Percentiles rank a stretch among this genome's conserved stretches.
These are phyloP conservation scores for Diarsia brunnea DNA, from an alignment of 2,888 invertebrate genomes.

Conservation along the genomic window DNA sequence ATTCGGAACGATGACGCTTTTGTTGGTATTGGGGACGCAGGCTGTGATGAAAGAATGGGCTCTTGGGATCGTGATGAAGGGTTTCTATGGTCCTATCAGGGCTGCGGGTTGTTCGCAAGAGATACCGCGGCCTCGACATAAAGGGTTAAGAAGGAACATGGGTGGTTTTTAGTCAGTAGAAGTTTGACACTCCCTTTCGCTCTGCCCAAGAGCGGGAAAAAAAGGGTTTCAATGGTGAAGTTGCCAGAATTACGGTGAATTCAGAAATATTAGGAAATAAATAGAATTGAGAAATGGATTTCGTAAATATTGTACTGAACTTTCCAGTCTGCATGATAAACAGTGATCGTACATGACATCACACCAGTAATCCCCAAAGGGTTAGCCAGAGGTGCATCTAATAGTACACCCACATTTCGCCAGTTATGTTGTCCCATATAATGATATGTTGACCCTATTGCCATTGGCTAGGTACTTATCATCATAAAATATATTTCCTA, in stretches of 20 bases:
- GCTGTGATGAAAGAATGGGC: conserved; percentile 38
- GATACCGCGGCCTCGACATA: too few relatives aligned
- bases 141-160: too few relatives aligned
- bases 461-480: not conserved
- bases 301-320: not conserved
- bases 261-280: not conserved
- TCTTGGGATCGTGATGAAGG: conserved; percentile 1
- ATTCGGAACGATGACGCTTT: conserved; percentile 31
- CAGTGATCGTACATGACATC: not conserved
- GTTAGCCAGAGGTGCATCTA: not conserved
- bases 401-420: not conserved
- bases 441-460: not conserved
- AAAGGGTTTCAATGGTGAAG: not conserved
- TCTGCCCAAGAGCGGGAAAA: too few relatives aligned
- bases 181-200: too few relatives aligned
- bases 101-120: too few relatives aligned
- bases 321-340: not conserved
- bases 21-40: conserved; percentile 46
- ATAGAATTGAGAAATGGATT: not conserved
- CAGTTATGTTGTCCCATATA: not conserved
- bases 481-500: not conserved
- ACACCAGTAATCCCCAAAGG: too few relatives aligned
- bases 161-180: too few relatives aligned
- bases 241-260: not conserved
- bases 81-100: not conserved